These are phyloP conservation scores for Galbula dea DNA, from an alignment of 2,113 vertebrate genomes.

Conservation along the genomic window DNA sequence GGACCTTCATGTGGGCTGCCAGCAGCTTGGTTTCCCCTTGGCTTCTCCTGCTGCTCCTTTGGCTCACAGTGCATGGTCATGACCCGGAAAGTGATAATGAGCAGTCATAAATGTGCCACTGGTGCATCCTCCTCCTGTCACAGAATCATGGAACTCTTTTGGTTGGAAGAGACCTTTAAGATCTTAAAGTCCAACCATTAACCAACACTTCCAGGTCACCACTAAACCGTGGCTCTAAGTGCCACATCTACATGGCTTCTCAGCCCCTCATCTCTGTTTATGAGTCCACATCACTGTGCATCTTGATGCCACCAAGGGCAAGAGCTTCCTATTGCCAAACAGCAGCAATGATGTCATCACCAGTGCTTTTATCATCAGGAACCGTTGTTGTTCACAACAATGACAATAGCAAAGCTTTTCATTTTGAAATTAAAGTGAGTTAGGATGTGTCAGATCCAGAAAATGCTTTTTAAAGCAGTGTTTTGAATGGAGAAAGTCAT, in stretches of 20 bases:
- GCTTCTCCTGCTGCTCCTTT: background rate
- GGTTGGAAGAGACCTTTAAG: background rate
- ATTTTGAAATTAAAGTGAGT: background rate
- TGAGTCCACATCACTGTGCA: background rate
- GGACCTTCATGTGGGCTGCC: accelerated
- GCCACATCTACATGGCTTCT: background rate
- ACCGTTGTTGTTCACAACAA: background rate
- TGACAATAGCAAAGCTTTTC: background rate
- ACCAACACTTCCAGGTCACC: background rate
- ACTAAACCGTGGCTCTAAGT: background rate
- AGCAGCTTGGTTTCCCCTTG: background rate
- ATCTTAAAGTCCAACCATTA: background rate
- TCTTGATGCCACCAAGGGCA: accelerated
- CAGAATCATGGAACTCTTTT: background rate
- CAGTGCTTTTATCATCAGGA: background rate
- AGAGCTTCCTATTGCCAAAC: background rate
- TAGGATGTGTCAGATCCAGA: background rate
- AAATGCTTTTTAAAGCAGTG: background rate
- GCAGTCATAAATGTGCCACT: background rate
- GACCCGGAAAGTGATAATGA: background rate
- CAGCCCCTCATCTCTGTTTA: no score
- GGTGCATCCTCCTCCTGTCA: background rate
- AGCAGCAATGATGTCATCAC: background rate
- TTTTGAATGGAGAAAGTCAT: background rate
- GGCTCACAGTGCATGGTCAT: background rate